phyloP scores from a whole-genome alignment of 2,113 vertebrate genomes.

The Puffinus mauretanicus region DNA sequence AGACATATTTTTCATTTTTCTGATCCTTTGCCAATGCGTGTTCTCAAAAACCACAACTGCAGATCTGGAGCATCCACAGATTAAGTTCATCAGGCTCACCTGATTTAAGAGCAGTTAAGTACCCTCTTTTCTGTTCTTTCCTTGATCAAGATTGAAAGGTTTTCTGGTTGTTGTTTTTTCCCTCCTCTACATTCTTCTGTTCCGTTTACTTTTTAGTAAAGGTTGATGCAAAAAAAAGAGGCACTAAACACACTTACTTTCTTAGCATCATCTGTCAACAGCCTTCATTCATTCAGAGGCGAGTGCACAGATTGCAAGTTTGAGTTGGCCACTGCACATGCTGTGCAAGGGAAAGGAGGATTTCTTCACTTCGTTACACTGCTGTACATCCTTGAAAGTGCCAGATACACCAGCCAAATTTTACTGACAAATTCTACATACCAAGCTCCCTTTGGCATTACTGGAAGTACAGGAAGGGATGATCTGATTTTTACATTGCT shows the following conservation, averaged over 20 bases:
- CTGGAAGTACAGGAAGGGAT: background rate
- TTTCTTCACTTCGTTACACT: background rate
- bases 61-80: background rate
- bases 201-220: background rate
- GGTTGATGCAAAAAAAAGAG: background rate
- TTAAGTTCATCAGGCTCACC: background rate
- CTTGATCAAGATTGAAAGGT: background rate
- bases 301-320: background rate
- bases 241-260: background rate
- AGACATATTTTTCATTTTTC: background rate
- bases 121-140: background rate
- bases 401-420: background rate
- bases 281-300: background rate
- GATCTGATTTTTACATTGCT: background rate
- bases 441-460: background rate
- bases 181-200: background rate
- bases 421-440: background rate
- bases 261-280: constrained; percentile 12
- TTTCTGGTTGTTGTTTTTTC: background rate
- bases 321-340: background rate
- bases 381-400: background rate
- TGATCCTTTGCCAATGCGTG: background rate
- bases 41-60: background rate
- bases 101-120: background rate
- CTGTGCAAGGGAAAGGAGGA: background rate